Evolutionary conservation across 2,113 vertebrate species (phyloP), one percentile per base, ranked within the genome.

Genomic region (Hepsetus odoe): DNA sequence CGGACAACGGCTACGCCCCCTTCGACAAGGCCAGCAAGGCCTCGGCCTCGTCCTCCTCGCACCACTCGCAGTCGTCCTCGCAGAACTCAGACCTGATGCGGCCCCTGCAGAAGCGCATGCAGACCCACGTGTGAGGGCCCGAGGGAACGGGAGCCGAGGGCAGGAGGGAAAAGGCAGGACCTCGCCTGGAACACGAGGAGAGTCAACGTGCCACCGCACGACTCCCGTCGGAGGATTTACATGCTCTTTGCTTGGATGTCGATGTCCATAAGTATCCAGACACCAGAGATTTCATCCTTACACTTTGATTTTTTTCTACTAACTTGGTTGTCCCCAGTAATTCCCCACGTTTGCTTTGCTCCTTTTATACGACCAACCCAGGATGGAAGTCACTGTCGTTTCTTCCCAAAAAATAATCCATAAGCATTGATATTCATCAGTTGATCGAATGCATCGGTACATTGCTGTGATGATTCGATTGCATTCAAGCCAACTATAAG

Each of bases 1-100:
- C 96, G 86, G 97, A 99, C 51, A 55, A 55, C 0, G 95, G 94
- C 91, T 98, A 97, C 1, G 96, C 94, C 88, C 97, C 98, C 91
- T 98, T 98, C 30, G 98, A 99, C 91, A 98, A 99, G 90, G 95
- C 96, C 92, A 99, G 98, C 95, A 99, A 99, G 84, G 96, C 96
- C 0, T 99, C 98, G 0, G 97, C 96, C 76, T 94, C 93, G n/a
- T 97, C 96, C 58, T 98, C 97, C 0, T 98, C 98, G 73, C 98
- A 99, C 81, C 97, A 98, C 24, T 99, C 98, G 8, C 98, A 99
- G 82, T 98, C 97, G 1, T 99, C 97, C 0, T 99, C 96, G 20
- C 98, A 99, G 89, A 98, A 98, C 93, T 99, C 97, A 0, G 98
- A 99, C 90, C 96, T 97, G 86, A 98, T 95, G 38, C 92, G 96